These are phyloP conservation scores for Penaeus vannamei DNA, from an alignment of 1,140 invertebrate species.

Conservation along the genomic window DNA sequence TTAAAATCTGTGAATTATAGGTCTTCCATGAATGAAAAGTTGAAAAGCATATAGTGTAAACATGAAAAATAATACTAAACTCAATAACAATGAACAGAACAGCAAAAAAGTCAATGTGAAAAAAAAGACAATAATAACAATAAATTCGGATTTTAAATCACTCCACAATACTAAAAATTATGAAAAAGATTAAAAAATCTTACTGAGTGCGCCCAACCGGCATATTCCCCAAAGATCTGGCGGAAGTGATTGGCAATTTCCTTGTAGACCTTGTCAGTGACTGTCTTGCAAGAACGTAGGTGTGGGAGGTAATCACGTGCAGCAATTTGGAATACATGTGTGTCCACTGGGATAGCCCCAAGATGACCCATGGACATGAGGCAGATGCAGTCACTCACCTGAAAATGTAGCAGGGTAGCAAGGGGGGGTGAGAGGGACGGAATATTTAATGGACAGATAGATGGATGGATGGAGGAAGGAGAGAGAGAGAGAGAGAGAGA, in stretches of 20 bases:
- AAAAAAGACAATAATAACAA: no score
- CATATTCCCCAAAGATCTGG: slow-evolving; percentile 85
- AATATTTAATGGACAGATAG: not conserved
- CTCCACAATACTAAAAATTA: no score
- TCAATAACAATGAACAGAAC: not conserved
- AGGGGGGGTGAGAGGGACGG: not conserved
- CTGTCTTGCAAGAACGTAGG: slow-evolving; percentile 82
- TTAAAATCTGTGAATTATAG: not conserved
- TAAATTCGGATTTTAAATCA: no score
- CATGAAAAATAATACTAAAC: not conserved
- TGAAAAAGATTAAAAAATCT: slow-evolving; percentile 61
- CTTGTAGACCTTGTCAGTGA: slow-evolving; percentile 87
- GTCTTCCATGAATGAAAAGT: not conserved
- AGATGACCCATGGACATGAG: slow-evolving; percentile 95
- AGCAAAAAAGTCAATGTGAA: no score
- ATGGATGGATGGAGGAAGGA: not conserved
- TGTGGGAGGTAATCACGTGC: slow-evolving; percentile 85
- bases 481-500: no score
- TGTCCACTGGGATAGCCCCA: slow-evolving; percentile 94
- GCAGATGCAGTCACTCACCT: slow-evolving; percentile 98
- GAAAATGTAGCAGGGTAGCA: slow-evolving; percentile 8
- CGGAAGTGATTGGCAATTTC: slow-evolving; percentile 89
- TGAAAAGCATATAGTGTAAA: not conserved
- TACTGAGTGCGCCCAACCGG: slow-evolving; percentile 97
- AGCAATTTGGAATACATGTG: slow-evolving; percentile 96